A percentile compares a stretch with the other conserved stretches of the same genome.
Evolutionary conservation across 1,140 invertebrate species (phyloP).

Genomic region (Popillia japonica): DNA sequence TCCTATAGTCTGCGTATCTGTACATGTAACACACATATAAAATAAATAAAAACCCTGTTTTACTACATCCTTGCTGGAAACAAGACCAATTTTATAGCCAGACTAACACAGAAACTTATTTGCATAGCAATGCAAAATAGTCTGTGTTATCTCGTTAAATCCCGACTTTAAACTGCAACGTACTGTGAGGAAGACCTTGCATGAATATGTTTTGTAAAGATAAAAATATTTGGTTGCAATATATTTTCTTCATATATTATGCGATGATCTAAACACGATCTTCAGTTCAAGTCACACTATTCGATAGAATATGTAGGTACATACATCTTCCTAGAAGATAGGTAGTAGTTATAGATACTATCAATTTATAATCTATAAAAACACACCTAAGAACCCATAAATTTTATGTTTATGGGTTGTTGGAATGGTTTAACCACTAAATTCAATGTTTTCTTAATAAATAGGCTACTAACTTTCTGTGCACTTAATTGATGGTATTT

Average conservation of each 20-base stretch:
- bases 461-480: too few relatives aligned
- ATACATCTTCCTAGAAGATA: too few relatives aligned
- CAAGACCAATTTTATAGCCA: not conserved
- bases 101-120: slow-evolving; percentile 27
- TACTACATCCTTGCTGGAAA: slow-evolving; percentile 2
- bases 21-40: not conserved
- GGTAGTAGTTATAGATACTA: too few relatives aligned
- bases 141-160: slow-evolving; percentile 7
- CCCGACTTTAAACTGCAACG: not conserved
- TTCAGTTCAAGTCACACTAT: too few relatives aligned
- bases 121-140: slow-evolving; percentile 4
- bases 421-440: too few relatives aligned
- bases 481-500: too few relatives aligned
- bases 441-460: too few relatives aligned
- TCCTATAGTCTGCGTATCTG: not conserved
- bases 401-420: too few relatives aligned
- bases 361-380: too few relatives aligned
- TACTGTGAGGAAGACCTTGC: not conserved
- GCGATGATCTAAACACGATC: too few relatives aligned
- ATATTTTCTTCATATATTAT: not conserved
- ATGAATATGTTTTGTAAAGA: not conserved
- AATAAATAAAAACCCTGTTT: not conserved
- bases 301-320: too few relatives aligned
- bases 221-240: not conserved
- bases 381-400: too few relatives aligned